Percentiles rank a stretch among this genome's conserved stretches.
These are phyloP conservation scores for Tetrao urogallus DNA, from an alignment of 2,113 vertebrate species.

Conservation along the genomic window DNA sequence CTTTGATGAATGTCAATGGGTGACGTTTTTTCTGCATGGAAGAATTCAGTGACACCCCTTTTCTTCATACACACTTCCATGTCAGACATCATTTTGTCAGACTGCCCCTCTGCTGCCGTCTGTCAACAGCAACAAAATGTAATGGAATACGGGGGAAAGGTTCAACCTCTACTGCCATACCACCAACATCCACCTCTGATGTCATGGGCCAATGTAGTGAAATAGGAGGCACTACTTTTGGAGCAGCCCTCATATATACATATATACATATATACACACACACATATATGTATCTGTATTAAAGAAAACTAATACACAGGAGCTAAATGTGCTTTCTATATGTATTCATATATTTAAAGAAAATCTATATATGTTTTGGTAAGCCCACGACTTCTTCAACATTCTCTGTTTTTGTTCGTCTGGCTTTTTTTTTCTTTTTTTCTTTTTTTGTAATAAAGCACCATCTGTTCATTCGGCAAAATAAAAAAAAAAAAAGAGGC, in stretches of 20 bases:
- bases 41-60: background rate
- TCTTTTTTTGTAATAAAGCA: background rate
- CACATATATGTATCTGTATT: too few relatives aligned
- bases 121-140: background rate
- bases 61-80: background rate
- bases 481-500: background rate
- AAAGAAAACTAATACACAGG: too few relatives aligned
- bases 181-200: background rate
- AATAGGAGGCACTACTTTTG: too few relatives aligned
- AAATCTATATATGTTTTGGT: background rate
- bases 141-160: background rate
- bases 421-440: background rate
- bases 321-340: too few relatives aligned
- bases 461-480: slow-evolving; percentile 6
- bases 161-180: background rate
- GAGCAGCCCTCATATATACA: too few relatives aligned
- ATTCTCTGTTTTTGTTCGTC: background rate
- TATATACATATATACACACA: too few relatives aligned
- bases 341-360: too few relatives aligned
- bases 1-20: background rate
- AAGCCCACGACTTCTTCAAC: background rate
- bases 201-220: too few relatives aligned
- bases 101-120: background rate
- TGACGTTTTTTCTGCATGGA: background rate
- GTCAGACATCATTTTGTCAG: background rate